phyloP scores from a whole-genome alignment of 30 jellyfish, hydroid and myxozoan genomes.

The Nemopilema nomurai region DNA sequence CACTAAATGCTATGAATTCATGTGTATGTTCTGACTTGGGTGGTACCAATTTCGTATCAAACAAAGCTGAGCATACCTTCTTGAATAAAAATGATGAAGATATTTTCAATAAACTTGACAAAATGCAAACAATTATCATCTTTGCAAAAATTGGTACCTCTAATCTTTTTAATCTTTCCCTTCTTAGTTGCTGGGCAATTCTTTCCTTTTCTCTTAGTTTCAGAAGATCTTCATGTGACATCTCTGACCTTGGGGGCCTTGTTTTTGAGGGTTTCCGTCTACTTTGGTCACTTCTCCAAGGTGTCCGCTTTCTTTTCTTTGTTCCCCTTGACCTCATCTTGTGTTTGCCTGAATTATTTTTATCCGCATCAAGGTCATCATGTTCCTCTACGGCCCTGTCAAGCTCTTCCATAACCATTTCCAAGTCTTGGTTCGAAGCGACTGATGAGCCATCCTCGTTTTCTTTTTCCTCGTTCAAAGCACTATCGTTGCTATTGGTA shows the following conservation, averaged over 20 bases:
- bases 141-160: slow-evolving; percentile 39
- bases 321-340: slow-evolving; percentile 3
- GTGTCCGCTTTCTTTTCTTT: slow-evolving; percentile 33
- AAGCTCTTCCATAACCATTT: background rate
- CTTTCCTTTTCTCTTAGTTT: slow-evolving; percentile 87
- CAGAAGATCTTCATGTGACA: slow-evolving; percentile 79
- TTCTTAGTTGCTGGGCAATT: slow-evolving; percentile 80
- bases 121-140: background rate
- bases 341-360: background rate
- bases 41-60: background rate
- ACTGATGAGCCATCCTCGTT: background rate
- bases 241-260: slow-evolving; percentile 77
- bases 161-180: slow-evolving; percentile 61
- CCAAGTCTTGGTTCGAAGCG: background rate
- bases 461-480: background rate
- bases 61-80: background rate
- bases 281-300: slow-evolving; percentile 44
- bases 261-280: slow-evolving; percentile 35
- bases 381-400: background rate
- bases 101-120: background rate
- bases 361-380: background rate
- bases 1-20: too few species aligned
- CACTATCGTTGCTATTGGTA: background rate
- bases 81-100: background rate
- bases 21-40: too few species aligned